Conservation (phyloP, 2,113 vertebrate species). For the Oreochromis aureus region DNA sequence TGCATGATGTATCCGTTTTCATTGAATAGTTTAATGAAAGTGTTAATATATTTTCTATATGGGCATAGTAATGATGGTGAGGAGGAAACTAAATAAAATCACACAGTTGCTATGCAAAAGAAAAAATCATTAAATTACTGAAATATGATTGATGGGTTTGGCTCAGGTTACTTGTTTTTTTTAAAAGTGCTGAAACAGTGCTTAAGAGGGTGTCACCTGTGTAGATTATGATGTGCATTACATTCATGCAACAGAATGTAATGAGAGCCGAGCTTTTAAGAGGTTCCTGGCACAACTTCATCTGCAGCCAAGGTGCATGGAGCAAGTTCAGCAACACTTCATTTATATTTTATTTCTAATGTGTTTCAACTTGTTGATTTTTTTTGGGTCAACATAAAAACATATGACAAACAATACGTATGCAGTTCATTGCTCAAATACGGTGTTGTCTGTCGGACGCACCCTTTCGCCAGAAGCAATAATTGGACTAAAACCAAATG, state of each 20-base stretch:
- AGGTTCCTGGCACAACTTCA: neutral
- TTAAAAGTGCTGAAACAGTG: neutral
- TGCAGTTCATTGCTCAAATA: accelerated
- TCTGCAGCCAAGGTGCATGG: accelerated
- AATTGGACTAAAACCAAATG: neutral
- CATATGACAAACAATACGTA: neutral
- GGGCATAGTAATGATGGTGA: neutral
- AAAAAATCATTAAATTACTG: neutral
- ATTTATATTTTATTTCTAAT: neutral
- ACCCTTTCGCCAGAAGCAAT: neutral
- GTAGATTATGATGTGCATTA: neutral
- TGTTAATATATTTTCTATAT: neutral
- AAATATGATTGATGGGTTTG: neutral
- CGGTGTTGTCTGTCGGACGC: neutral
- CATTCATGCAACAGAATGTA: neutral
- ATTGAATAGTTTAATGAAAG: neutral
- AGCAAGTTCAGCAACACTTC: neutral
- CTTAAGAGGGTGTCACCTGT: neutral
- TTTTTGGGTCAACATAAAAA: neutral
- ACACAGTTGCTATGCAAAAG: conserved; percentile 15
- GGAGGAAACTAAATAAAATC: conserved; percentile 31
- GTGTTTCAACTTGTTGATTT: neutral
- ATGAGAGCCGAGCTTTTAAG: neutral
- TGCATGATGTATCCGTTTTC: conserved; percentile 31
- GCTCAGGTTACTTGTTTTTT: neutral